Evolutionary conservation across 2,888 invertebrate species (phyloP).

Genomic region (Acrobeloides nanus): DNA sequence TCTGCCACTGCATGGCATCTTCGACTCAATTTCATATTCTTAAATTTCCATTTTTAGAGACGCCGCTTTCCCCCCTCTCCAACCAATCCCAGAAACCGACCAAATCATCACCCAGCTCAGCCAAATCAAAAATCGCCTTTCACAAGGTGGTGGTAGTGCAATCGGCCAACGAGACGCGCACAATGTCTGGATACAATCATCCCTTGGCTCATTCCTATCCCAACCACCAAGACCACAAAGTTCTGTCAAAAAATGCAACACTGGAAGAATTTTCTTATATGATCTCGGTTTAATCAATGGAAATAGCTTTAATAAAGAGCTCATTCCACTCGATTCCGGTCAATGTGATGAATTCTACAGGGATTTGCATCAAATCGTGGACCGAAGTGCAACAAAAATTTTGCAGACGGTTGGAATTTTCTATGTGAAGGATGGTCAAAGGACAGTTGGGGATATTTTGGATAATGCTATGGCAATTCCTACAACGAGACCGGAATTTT

Average conservation of each 20-base stretch:
- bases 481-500: constrained; percentile 59
- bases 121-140: constrained; percentile 17
- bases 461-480: constrained; percentile 63
- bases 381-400: constrained; percentile 62
- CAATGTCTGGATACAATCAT: constrained; percentile 28
- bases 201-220: constrained; percentile 20
- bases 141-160: constrained; percentile 20
- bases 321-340: constrained; percentile 62
- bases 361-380: constrained; percentile 76
- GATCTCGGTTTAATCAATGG: constrained; percentile 80
- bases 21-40: background rate
- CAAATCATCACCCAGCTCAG: constrained; percentile 23
- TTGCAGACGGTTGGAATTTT: constrained; percentile 87
- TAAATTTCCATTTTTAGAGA: constrained; percentile 27
- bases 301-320: constrained; percentile 59
- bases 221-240: constrained; percentile 27
- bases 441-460: constrained; percentile 70
- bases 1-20: no score
- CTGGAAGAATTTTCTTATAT: constrained; percentile 83
- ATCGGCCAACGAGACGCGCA: constrained; percentile 23
- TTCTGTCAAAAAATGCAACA: constrained; percentile 71
- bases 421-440: constrained; percentile 81
- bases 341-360: constrained; percentile 65
- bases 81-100: constrained; percentile 29
- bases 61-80: constrained; percentile 27